These are phyloP conservation scores for Vireo altiloquus DNA, from an alignment of 2,113 vertebrate species.

Conservation along the genomic window DNA sequence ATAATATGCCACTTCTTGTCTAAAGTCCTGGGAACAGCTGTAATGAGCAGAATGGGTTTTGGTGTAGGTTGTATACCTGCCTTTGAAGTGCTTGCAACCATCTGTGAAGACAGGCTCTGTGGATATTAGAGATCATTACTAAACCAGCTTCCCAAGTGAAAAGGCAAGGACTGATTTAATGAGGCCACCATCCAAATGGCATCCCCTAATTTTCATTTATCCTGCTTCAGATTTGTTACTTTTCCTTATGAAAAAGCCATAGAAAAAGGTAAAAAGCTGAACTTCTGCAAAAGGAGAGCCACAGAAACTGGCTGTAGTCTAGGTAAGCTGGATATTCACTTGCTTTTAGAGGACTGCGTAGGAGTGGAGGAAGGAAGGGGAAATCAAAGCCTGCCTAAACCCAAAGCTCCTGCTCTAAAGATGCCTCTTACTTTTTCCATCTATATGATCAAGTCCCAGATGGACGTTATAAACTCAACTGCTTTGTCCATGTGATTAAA, in stretches of 20 bases:
- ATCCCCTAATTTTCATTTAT: conserved; percentile 27
- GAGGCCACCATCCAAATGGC: conserved; percentile 15
- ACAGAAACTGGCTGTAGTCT: not conserved
- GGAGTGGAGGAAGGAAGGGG: conserved; percentile 49
- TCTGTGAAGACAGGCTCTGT: conserved; percentile 37
- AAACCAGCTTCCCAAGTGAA: conserved; percentile 30
- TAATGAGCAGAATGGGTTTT: conserved; percentile 32
- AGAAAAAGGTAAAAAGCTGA: conserved; percentile 35
- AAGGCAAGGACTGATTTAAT: conserved; percentile 48
- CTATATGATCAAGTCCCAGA: not conserved
- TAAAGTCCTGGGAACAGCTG: conserved; percentile 37
- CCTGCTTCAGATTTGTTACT: not conserved
- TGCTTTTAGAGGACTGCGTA: conserved; percentile 15
- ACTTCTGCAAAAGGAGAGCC: not conserved
- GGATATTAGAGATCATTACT: conserved; percentile 32
- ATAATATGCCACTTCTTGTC: conserved; percentile 18
- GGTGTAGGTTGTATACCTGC: conserved; percentile 17
- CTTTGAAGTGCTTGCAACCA: conserved; percentile 43
- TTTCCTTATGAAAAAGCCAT: conserved; percentile 32
- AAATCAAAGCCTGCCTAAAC: conserved; percentile 15
- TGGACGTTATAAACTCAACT: not conserved
- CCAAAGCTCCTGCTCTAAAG: not conserved
- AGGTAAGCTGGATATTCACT: conserved; percentile 52
- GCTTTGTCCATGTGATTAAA: not conserved
- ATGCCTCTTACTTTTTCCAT: conserved; percentile 24